Evolutionary conservation across 2,797 vertebrate species (phyloP).

Genomic region (Eleutherodactylus coqui): DNA sequence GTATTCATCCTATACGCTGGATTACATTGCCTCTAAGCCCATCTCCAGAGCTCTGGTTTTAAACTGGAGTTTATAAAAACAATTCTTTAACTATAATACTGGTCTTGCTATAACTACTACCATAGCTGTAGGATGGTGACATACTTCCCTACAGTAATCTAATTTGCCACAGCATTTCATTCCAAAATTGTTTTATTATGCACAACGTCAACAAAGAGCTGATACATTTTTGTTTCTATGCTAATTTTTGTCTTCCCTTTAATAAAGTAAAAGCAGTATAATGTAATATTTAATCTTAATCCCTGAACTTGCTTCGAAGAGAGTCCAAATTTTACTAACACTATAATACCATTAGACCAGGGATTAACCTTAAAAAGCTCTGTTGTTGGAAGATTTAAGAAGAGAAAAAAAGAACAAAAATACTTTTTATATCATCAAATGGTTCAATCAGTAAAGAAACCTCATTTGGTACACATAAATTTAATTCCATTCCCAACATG

Average conservation of each 20-base stretch:
- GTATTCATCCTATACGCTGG: neutral
- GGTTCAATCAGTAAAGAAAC: neutral
- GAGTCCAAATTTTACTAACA: constrained; percentile 28
- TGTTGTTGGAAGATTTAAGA: neutral
- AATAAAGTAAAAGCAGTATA: constrained; percentile 30
- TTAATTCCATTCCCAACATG: constrained; percentile 7
- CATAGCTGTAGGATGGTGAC: neutral
- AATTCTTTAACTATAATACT: neutral
- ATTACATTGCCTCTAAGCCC: neutral
- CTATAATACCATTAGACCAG: constrained; percentile 28
- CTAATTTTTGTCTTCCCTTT: constrained; percentile 24
- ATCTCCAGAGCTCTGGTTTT: neutral
- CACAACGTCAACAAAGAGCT: constrained; percentile 18
- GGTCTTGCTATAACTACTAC: neutral
- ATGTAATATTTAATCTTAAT: constrained; percentile 44
- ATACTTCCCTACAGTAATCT: constrained; percentile 12
- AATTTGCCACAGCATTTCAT: constrained; percentile 3
- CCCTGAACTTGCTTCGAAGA: constrained; percentile 24
- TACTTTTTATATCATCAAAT: neutral
- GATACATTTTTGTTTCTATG: constrained; percentile 28
- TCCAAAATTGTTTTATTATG: constrained; percentile 37
- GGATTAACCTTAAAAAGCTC: constrained; percentile 28
- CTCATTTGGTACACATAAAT: neutral
- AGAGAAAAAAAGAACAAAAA: too few relatives aligned
- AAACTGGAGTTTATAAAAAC: neutral